Evolutionary conservation across 2,888 invertebrate species (phyloP).

Genomic region (Harpagoxenus sublaevis): DNA sequence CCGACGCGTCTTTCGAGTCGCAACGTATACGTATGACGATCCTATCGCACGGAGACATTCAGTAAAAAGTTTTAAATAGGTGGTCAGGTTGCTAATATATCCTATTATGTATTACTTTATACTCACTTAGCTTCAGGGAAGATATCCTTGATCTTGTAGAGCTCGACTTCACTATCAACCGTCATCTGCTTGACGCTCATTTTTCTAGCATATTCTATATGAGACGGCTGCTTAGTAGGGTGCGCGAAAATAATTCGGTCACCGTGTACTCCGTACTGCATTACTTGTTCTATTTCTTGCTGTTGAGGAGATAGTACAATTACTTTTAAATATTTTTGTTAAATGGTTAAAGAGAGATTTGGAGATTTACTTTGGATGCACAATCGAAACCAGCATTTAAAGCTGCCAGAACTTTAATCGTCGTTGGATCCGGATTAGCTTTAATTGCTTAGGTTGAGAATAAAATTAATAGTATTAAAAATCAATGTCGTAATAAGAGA

Average conservation of each 20-base stretch:
- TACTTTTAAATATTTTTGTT: not conserved
- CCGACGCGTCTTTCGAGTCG: slow-evolving; percentile 67
- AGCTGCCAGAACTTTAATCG: slow-evolving; percentile 86
- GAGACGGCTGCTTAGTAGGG: slow-evolving; percentile 87
- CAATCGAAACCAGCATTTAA: slow-evolving; percentile 89
- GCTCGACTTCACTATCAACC: slow-evolving; percentile 88
- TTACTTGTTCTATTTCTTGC: slow-evolving; percentile 87
- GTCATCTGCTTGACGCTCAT: slow-evolving; percentile 87
- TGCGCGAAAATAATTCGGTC: slow-evolving; percentile 88
- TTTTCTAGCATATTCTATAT: slow-evolving; percentile 87
- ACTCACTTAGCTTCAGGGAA: slow-evolving; percentile 86
- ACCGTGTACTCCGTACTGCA: slow-evolving; percentile 86
- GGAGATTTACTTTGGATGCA: slow-evolving; percentile 86
- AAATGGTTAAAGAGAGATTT: not conserved
- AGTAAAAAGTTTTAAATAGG: not conserved
- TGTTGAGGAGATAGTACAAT: slow-evolving; percentile 77
- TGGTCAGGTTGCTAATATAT: not conserved
- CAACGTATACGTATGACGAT: slow-evolving; percentile 79
- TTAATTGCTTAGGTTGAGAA: slow-evolving; percentile 87
- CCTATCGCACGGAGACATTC: slow-evolving; percentile 57
- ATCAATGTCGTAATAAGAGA: not conserved
- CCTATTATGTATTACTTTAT: not conserved
- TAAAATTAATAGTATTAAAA: slow-evolving; percentile 11
- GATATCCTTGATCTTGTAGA: slow-evolving; percentile 87
- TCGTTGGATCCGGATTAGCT: slow-evolving; percentile 88